Evolutionary conservation across 2,888 invertebrate species (phyloP), one percentile per base, ranked within the genome.

Genomic region (Criorhina ranunculi): DNA sequence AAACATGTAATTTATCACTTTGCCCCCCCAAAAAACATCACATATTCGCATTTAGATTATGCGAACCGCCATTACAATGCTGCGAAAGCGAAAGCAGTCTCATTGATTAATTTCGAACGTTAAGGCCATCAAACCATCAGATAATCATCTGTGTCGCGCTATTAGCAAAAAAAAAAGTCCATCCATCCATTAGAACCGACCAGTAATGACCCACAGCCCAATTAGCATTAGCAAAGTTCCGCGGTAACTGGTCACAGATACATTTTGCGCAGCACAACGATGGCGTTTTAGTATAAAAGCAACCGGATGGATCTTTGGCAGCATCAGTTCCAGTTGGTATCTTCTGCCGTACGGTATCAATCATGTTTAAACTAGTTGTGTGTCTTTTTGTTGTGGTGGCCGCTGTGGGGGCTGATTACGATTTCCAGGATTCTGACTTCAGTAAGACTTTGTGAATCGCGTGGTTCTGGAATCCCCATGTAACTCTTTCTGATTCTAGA

Each of bases 341-440:
- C 83, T 73, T 62, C 62, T 17, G 51, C 66, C 33, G 59, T 72
- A 37, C 24, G 53, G 66, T 33, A 17, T 51, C 62, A 55, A 57
- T 35, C 24, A 88, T 88, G 88, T 87, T 87, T n/a, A 88, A 87
- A 57, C 37, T 85, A 42, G 51, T 87, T 17, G 53, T 81, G 5
- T 72, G 78, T 73, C 57, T 86, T 31, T 46, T 86, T 5, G 24
- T 87, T 15, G 67, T 87, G 46, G 53, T 78, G 19, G 64, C 70
- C 11, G 60, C 44, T 12, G 86, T 86, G 3, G 77, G 64, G 24
- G 82, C 86, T 11, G 87, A 87, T 15, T 89, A 89, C 35, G 88
- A 89, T 64, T 89, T 89, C 33, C 78, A 86, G 42, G 88, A 89
- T 86, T 72, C 87, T 0, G 87, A 87, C 29, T 88, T 88, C 49